Percentiles rank a stretch among this genome's conserved stretches.
Conservation (phyloP, 2,888 invertebrate genomes). For the Isoperla grammatica region DNA sequence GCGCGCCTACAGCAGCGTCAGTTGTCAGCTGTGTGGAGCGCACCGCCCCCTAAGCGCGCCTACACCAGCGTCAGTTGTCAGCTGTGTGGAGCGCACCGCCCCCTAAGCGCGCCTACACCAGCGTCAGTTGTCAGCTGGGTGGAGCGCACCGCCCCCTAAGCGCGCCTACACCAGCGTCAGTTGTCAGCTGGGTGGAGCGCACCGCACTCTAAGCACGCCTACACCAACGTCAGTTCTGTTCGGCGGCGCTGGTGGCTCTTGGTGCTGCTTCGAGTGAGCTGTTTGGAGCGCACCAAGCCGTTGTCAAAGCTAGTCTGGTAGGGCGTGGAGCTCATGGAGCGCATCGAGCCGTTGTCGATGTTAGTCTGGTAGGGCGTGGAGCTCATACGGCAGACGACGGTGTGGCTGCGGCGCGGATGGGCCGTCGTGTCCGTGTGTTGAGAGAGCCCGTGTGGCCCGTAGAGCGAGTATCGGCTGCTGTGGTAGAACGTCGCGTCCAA, state of each 20-base stretch:
- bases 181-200: too few species aligned
- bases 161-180: too few species aligned
- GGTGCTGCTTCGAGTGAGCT: conserved; percentile 17
- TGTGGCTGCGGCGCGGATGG: conserved; percentile 19
- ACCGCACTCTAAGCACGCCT: too few species aligned
- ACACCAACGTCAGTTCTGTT: neutral
- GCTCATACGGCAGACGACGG: conserved; percentile 19
- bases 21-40: too few species aligned
- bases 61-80: too few species aligned
- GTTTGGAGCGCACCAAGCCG: conserved; percentile 9
- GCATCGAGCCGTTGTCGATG: conserved; percentile 16
- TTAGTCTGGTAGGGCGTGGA: neutral
- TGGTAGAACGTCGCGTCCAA: conserved; percentile 17
- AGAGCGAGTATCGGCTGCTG: conserved; percentile 13
- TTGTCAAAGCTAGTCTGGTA: conserved; percentile 13
- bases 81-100: too few species aligned
- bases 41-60: too few species aligned
- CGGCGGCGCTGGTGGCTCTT: conserved; percentile 13
- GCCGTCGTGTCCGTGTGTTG: conserved; percentile 23
- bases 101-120: too few species aligned
- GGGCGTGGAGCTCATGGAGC: too few species aligned
- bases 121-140: too few species aligned
- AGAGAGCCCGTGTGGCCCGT: conserved; percentile 17
- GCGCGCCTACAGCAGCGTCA: too few species aligned
- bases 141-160: too few species aligned